Evolutionary conservation across 2,797 vertebrate genomes (phyloP).

Genomic region (Phrynocephalus guinanensis): DNA sequence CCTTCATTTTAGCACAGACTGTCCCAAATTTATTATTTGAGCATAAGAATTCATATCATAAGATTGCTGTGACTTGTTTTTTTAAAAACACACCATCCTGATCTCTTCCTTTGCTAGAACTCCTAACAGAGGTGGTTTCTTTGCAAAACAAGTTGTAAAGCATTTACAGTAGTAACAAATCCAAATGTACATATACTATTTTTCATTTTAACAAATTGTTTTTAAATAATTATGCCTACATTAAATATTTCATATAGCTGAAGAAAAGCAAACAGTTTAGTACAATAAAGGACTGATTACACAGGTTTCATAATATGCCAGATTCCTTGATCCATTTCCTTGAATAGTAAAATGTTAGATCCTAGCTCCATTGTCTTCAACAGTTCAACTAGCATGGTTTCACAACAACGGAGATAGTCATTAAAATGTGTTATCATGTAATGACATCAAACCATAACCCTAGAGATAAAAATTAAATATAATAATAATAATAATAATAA

Average conservation of each 20-base stretch:
- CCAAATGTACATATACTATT: constrained; percentile 48
- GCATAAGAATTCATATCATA: constrained; percentile 62
- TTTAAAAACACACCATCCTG: constrained; percentile 31
- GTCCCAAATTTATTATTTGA: constrained; percentile 65
- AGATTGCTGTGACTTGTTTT: constrained; percentile 56
- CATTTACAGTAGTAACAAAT: constrained; percentile 55
- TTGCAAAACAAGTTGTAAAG: constrained; percentile 45
- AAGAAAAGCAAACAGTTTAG: constrained; percentile 36
- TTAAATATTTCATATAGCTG: constrained; percentile 45
- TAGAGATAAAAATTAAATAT: constrained; percentile 47
- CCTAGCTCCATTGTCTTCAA: constrained; percentile 20
- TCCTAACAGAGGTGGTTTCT: constrained; percentile 44
- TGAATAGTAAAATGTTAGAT: constrained; percentile 42
- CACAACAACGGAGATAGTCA: constrained; percentile 44
- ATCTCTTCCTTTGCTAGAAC: constrained; percentile 43
- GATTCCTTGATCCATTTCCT: constrained; percentile 16
- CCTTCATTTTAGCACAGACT: constrained; percentile 72
- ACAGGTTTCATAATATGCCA: constrained; percentile 36
- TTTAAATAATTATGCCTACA: constrained; percentile 43
- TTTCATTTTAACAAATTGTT: constrained; percentile 28
- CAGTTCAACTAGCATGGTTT: constrained; percentile 33
- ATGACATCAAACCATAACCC: constrained; percentile 58
- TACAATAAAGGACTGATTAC: constrained; percentile 41
- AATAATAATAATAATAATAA: constrained; percentile 6
- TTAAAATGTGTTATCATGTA: constrained; percentile 48